Evolutionary conservation across 2,888 invertebrate species (phyloP).

Genomic region (Carpatolechia fugitivella): DNA sequence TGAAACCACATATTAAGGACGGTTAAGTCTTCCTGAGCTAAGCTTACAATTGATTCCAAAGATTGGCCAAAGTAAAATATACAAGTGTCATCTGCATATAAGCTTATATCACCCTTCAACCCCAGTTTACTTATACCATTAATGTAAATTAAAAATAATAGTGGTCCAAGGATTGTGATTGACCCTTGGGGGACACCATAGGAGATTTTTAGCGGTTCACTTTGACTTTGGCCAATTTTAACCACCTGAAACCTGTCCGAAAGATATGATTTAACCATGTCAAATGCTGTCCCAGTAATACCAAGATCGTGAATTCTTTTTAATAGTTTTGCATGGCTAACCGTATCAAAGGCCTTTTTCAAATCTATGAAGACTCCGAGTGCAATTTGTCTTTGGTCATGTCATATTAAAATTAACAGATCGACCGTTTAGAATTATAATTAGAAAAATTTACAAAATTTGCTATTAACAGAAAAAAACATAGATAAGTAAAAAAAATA

Average conservation of each 20-base stretch:
- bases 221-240: slow-evolving; percentile 11
- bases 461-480: too few species aligned
- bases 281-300: slow-evolving; percentile 5
- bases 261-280: slow-evolving; percentile 16
- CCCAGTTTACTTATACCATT: slow-evolving; percentile 16
- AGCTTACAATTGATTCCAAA: slow-evolving; percentile 9
- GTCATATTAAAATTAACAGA: too few species aligned
- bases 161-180: slow-evolving; percentile 19
- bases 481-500: too few species aligned
- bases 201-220: slow-evolving; percentile 7
- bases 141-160: slow-evolving; percentile 20
- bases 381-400: too few species aligned
- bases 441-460: too few species aligned
- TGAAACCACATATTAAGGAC: slow-evolving; percentile 19
- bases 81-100: slow-evolving; percentile 24
- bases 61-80: slow-evolving; percentile 22
- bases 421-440: too few species aligned
- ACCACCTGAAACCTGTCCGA: too few species aligned
- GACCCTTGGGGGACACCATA: slow-evolving; percentile 22
- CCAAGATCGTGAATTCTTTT: slow-evolving; percentile 10
- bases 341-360: too few species aligned
- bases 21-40: slow-evolving; percentile 21
- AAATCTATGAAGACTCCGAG: too few species aligned
- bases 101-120: slow-evolving; percentile 15
- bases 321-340: slow-evolving; percentile 9